Percentiles rank a stretch among this genome's conserved stretches.
Conservation (phyloP, 2,888 invertebrate species). For the Conistra vaccinii region DNA sequence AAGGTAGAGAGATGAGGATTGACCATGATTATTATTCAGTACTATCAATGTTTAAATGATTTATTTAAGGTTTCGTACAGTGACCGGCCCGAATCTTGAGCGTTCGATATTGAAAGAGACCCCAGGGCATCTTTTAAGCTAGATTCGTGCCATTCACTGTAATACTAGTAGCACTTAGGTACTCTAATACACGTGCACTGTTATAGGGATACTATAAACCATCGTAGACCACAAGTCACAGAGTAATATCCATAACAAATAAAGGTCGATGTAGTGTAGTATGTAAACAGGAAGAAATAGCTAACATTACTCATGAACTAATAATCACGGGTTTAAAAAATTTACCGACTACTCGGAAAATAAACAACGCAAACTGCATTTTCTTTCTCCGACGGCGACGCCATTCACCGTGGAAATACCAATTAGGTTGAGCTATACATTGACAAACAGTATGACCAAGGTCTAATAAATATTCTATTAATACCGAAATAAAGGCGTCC, state of each 20-base stretch:
- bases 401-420: slow-evolving; percentile 37
- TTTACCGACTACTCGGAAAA: slow-evolving; percentile 26
- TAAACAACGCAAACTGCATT: slow-evolving; percentile 36
- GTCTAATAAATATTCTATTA: slow-evolving; percentile 56
- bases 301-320: slow-evolving; percentile 38
- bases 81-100: background rate
- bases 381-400: slow-evolving; percentile 18
- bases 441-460: slow-evolving; percentile 34
- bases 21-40: background rate
- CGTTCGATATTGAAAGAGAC: background rate
- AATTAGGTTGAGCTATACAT: slow-evolving; percentile 5
- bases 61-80: background rate
- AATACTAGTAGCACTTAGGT: background rate
- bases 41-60: background rate
- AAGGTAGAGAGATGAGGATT: background rate
- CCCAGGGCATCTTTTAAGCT: no score
- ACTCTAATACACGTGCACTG: background rate
- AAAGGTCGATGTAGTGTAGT: slow-evolving; percentile 16
- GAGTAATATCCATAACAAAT: slow-evolving; percentile 13
- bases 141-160: background rate
- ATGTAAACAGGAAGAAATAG: slow-evolving; percentile 48
- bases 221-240: background rate
- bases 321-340: slow-evolving; percentile 20
- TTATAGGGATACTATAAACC: background rate
- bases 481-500: slow-evolving; percentile 60